Base-by-base conservation (phyloP, 2,113 vertebrate species). In the Antidorcas marsupialis region DNA sequence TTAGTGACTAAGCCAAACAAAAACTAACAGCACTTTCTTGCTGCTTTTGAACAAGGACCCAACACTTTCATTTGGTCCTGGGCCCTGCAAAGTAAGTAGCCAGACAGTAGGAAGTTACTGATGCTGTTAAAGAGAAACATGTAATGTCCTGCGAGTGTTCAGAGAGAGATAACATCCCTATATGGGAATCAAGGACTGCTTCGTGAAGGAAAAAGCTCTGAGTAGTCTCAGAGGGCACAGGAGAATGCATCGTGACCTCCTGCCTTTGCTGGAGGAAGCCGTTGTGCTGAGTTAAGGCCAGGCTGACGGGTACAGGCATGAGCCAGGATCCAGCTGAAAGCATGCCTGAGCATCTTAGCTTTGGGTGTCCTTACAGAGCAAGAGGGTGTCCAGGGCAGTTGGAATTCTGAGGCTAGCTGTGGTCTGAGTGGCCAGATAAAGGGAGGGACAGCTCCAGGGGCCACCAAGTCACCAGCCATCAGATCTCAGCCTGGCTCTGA, bases 281-380 rank as follows among this genome's bases (percentile, higher is more conserved):
- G 0, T 14, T 45, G 47, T 0, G 9, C 60, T 4, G 6, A 3
- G 39, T 21, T 25, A 45, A 43, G 33, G 1, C 2, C 0, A 52
- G 36, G 36, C 33, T 47, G 6, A 28, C 0, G 6, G 15, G 30
- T 33, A 12, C 83, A 17, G 12, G 19, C 5, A 9, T 3, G 27
- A 88, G 88, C 0, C 28, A 25, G 64, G 67, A 57, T 0, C 45
- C 81, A 52, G 30, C 55, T 57, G 17, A 59, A 52, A n/a, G 19
- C 39, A 45, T 12, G 2, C 25, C 17, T 78, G 45, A 64, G 59
- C 2, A 15, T 23, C 30, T 50, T 16, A 12, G 47, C 7, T 93
- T 15, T 57, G 36, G 39, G 25, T n/a, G 11, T 36, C 12, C 0
- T 19, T n/a, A 3, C 39, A 14, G 23, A 60, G 64, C 33, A 79